Evolutionary conservation across 2,113 vertebrate genomes (phyloP), one percentile per base, ranked within the genome.

Genomic region (Aptenodytes forsteri): DNA sequence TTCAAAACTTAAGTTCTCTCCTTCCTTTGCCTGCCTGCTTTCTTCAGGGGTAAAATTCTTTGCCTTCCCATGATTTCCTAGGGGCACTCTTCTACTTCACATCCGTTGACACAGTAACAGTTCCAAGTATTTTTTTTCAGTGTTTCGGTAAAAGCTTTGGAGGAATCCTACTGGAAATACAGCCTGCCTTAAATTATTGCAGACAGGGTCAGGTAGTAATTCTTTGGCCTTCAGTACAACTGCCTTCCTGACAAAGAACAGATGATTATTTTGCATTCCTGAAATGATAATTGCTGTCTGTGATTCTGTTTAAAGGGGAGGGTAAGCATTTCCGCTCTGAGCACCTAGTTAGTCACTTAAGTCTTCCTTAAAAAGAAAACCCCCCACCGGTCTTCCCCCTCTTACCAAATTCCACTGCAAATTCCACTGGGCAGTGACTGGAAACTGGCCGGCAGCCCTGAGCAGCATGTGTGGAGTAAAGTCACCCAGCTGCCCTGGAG

Each of bases 101-200:
- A 59, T 94, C 85, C 89, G 85, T 95, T 95, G 95, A 73, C 71
- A 92, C 93, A 92, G 88, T 70, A 94, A 94, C 92, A 94, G 81
- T 83, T 87, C 85, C 75, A 83, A 91, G 89, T 67, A 15, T 11
- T 49, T 79, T 96, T 95, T 95, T 75, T 47, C 71, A 61, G 22
- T 21, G 17, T 93, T 83, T 81, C 69, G 66, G 64, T 93, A 80
- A 89, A 93, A 90, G 76, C 86, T 96, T 73, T 86, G 76, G 76
- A 64, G 55, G 76, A 89, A 75, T 93, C 47, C 34, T 90, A 16
- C 71, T 78, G 78, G 83, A 91, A 88, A 47, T 83, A 67, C 79
- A 86, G 42, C 79, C 88, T 90, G 79, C 85, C 47, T 73, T 73
- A 42, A 91, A 88, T 83, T 80, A 62, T 52, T 70, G 85, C 88